phyloP scores from a whole-genome alignment of 2,888 invertebrate genomes.

The Latheticus oryzae region DNA sequence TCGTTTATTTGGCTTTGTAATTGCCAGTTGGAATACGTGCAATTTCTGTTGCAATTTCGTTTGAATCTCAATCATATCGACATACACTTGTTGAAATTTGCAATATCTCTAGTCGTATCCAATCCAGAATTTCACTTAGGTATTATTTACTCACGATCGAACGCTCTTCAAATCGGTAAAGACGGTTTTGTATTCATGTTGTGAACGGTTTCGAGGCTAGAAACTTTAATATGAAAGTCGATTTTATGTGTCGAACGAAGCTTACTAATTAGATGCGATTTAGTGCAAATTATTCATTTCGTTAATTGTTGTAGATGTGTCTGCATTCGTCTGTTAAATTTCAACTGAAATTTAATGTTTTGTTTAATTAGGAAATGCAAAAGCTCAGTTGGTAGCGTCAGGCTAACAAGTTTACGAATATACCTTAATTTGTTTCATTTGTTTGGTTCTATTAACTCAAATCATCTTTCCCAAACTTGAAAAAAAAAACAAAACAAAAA shows the following conservation, averaged over 20 bases:
- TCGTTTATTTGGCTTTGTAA: no score
- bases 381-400: slow-evolving; percentile 5
- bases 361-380: slow-evolving; percentile 16
- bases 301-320: slow-evolving; percentile 9
- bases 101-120: not conserved
- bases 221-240: no score
- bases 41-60: slow-evolving; percentile 1
- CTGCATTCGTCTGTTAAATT: slow-evolving; percentile 8
- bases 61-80: no score
- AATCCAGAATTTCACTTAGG: not conserved
- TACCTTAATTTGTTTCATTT: no score
- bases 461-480: no score
- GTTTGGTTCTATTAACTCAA: no score
- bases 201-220: slow-evolving; percentile 21
- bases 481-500: no score
- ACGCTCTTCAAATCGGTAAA: slow-evolving; percentile 13
- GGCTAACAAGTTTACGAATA: no score
- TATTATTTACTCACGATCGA: slow-evolving; percentile 25
- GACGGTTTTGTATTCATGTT: slow-evolving; percentile 4
- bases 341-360: slow-evolving; percentile 23
- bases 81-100: no score
- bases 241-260: no score
- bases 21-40: not conserved
- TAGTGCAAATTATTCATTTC: slow-evolving; percentile 20
- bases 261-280: slow-evolving; percentile 13